A percentile compares a stretch with the other conserved stretches of the same genome.
phyloP scores from a whole-genome alignment of 2,113 vertebrate genomes.

The Nyctibius bracteatus region DNA sequence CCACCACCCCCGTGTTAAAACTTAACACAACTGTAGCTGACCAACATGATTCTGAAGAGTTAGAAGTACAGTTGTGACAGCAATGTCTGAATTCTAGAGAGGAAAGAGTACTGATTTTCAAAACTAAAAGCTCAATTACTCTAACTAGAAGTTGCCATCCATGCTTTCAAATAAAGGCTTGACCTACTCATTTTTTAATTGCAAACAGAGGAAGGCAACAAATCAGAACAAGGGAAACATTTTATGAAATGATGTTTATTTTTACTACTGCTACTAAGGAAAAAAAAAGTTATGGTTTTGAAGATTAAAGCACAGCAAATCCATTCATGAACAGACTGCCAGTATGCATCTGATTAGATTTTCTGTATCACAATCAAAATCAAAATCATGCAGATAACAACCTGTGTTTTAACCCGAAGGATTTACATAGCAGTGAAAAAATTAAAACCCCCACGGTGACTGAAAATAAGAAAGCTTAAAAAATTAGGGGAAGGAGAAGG shows the following conservation, averaged over 20 bases:
- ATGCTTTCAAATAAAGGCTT: neutral
- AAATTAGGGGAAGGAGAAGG: neutral
- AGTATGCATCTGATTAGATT: neutral
- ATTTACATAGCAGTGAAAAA: neutral
- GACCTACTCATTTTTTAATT: neutral
- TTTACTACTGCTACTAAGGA: neutral
- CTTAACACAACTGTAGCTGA: neutral
- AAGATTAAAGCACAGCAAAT: neutral
- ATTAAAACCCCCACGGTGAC: accelerated
- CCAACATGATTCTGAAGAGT: neutral
- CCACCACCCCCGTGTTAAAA: neutral
- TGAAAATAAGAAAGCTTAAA: neutral
- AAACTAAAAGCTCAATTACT: neutral
- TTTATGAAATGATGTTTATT: neutral
- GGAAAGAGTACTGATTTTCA: neutral
- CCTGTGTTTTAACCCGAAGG: neutral
- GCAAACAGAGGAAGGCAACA: neutral
- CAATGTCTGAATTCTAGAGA: neutral
- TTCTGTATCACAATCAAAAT: neutral
- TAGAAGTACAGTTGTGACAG: neutral
- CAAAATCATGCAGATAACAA: neutral
- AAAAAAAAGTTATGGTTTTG: neutral
- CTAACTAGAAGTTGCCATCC: neutral
- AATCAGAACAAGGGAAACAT: neutral
- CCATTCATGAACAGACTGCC: neutral